Conservation (phyloP, 1,140 invertebrate genomes). For the Lutraria rhynchaena region DNA sequence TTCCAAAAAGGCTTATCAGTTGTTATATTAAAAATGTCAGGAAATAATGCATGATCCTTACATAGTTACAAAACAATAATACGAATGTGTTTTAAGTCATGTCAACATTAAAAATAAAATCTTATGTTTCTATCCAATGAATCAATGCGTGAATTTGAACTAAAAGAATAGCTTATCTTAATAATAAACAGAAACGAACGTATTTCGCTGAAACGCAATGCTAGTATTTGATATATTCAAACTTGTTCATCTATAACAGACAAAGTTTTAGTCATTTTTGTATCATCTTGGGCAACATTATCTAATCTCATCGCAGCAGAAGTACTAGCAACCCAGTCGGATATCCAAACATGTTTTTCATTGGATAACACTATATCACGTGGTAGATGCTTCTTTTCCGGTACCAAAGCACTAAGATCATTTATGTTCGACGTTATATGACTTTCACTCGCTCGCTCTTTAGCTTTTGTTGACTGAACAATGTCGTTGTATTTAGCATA, state of each 20-base stretch:
- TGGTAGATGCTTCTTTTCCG: conserved; percentile 16
- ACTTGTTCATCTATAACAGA: conserved; percentile 53
- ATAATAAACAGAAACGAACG: no score
- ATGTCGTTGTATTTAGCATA: conserved; percentile 58
- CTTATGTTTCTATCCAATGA: no score
- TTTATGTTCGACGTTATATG: conserved; percentile 52
- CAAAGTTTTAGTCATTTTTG: conserved; percentile 26
- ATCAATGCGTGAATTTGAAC: no score
- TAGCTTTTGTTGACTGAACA: conserved; percentile 45
- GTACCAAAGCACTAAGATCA: conserved; percentile 49
- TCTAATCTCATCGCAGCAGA: conserved; percentile 50
- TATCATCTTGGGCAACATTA: neutral
- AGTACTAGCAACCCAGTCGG: conserved; percentile 53
- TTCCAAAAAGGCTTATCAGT: no score
- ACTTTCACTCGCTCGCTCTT: conserved; percentile 48
- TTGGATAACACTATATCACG: conserved; percentile 40
- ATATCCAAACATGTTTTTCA: conserved; percentile 55
- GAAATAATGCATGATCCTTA: no score
- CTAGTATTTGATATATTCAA: no score
- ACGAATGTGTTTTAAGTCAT: no score
- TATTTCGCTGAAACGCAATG: no score
- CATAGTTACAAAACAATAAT: no score
- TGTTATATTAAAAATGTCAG: no score
- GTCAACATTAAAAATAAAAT: no score
- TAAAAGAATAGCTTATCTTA: no score